A percentile compares a stretch with the other conserved stretches of the same genome.
These are phyloP conservation scores for Horisme vitalbata DNA, from an alignment of 2,888 invertebrate species.

Conservation along the genomic window DNA sequence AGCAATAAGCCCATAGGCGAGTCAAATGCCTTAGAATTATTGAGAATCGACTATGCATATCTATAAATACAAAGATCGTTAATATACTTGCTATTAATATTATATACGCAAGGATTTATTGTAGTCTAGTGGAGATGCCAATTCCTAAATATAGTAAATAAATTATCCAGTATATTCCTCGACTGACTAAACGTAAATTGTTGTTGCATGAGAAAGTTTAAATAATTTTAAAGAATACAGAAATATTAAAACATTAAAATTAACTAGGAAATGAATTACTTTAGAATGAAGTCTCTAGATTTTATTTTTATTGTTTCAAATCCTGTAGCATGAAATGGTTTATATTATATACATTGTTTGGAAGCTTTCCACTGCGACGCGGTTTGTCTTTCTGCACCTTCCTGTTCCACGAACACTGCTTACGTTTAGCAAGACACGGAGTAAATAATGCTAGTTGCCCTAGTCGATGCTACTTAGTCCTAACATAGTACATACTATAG, in stretches of 20 bases:
- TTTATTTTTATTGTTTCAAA: slow-evolving; percentile 19
- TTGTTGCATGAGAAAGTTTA: slow-evolving; percentile 25
- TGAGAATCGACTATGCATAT: slow-evolving; percentile 33
- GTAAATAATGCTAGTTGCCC: slow-evolving; percentile 18
- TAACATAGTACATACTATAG: slow-evolving; percentile 10
- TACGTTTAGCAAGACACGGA: slow-evolving; percentile 4
- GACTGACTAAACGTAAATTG: slow-evolving; percentile 32
- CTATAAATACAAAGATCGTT: slow-evolving; percentile 30
- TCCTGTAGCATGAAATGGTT: slow-evolving; percentile 14
- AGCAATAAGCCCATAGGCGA: slow-evolving; percentile 25
- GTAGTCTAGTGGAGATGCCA: slow-evolving; percentile 19
- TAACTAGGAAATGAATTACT: slow-evolving; percentile 15
- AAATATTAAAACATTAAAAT: slow-evolving; percentile 8
- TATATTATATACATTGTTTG: not conserved
- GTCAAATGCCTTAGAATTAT: slow-evolving; percentile 20
- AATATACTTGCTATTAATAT: slow-evolving; percentile 21
- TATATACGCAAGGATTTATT: slow-evolving; percentile 13
- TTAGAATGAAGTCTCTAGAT: slow-evolving; percentile 15
- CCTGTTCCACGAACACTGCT: not conserved
- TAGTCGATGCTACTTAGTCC: slow-evolving; percentile 22
- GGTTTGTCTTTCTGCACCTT: not conserved
- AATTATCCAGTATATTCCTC: slow-evolving; percentile 19
- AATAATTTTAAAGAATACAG: slow-evolving; percentile 13
- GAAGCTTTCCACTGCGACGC: slow-evolving; percentile 1
- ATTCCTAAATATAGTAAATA: slow-evolving; percentile 15